A percentile compares a stretch with the other conserved stretches of the same genome.
phyloP scores from a whole-genome alignment of 2,888 invertebrate species.

The Crepidodera aurea region DNA sequence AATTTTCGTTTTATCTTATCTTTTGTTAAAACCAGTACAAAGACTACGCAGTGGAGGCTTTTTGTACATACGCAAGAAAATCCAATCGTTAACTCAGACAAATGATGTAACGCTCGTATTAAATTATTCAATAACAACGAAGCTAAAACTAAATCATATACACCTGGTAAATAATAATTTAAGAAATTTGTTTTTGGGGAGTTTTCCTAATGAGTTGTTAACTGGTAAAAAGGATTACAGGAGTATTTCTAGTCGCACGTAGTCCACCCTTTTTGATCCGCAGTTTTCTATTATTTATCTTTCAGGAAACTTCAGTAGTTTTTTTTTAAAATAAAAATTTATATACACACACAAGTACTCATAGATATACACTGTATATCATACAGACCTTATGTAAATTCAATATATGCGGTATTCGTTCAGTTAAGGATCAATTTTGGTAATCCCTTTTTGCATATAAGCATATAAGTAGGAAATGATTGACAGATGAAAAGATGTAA shows the following conservation, averaged over 20 bases:
- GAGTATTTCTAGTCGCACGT: too few species aligned
- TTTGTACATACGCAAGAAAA: constrained; percentile 24
- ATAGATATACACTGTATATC: too few species aligned
- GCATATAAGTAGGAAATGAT: constrained; percentile 18
- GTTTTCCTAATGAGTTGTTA: too few species aligned
- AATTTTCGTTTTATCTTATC: constrained; percentile 30
- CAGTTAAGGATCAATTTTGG: constrained; percentile 7
- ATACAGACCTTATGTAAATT: neutral
- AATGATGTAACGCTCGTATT: constrained; percentile 9
- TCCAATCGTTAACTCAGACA: constrained; percentile 17
- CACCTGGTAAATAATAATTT: too few species aligned
- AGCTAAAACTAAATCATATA: too few species aligned
- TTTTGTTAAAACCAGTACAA: constrained; percentile 20
- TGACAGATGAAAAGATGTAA: constrained; percentile 30
- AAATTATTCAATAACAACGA: neutral
- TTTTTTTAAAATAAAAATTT: too few species aligned
- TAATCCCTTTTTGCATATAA: constrained; percentile 19
- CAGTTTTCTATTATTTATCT: too few species aligned
- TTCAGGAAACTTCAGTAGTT: too few species aligned
- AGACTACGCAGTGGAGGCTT: constrained; percentile 11
- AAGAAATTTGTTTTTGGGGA: too few species aligned
- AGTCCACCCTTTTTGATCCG: too few species aligned
- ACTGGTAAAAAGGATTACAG: too few species aligned
- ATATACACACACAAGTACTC: too few species aligned
- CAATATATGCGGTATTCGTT: neutral